A percentile compares a stretch with the other conserved stretches of the same genome.
These are phyloP conservation scores for Cephus rjabovi DNA, from an alignment of 2,888 invertebrate species.

Conservation along the genomic window DNA sequence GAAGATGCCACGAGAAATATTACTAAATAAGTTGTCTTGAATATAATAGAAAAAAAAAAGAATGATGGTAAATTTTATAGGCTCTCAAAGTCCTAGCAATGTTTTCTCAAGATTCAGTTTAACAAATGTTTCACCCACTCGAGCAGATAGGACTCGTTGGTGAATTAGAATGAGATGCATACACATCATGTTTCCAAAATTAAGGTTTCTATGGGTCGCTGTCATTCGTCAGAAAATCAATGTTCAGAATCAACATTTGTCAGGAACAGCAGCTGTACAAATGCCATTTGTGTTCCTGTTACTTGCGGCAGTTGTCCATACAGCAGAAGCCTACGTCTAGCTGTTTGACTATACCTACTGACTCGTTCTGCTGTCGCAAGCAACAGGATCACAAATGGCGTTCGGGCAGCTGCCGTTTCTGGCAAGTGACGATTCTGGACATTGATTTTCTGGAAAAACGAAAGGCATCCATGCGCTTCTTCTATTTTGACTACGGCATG, in stretches of 20 bases:
- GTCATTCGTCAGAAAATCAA: too few relatives aligned
- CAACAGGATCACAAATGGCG: too few relatives aligned
- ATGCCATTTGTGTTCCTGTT: too few relatives aligned
- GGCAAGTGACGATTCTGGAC: too few relatives aligned
- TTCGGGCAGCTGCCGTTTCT: too few relatives aligned
- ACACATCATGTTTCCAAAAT: neutral
- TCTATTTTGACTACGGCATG: neutral
- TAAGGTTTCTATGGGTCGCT: neutral
- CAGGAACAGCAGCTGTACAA: too few relatives aligned
- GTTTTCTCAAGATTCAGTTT: neutral
- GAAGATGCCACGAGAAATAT: conserved; percentile 16
- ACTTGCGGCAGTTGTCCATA: too few relatives aligned
- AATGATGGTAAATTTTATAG: too few relatives aligned
- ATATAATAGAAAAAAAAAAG: neutral
- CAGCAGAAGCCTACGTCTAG: too few relatives aligned
- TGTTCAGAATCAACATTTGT: too few relatives aligned
- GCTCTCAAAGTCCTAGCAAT: neutral
- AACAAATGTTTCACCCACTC: neutral
- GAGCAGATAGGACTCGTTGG: neutral
- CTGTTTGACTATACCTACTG: too few relatives aligned
- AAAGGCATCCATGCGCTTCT: neutral
- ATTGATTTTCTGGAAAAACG: neutral
- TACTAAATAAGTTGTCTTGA: conserved; percentile 1
- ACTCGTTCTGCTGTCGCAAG: too few relatives aligned
- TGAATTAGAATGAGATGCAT: neutral